phyloP scores from a whole-genome alignment of 1,140 invertebrate species.

The Pseudomyrmex sp. region DNA sequence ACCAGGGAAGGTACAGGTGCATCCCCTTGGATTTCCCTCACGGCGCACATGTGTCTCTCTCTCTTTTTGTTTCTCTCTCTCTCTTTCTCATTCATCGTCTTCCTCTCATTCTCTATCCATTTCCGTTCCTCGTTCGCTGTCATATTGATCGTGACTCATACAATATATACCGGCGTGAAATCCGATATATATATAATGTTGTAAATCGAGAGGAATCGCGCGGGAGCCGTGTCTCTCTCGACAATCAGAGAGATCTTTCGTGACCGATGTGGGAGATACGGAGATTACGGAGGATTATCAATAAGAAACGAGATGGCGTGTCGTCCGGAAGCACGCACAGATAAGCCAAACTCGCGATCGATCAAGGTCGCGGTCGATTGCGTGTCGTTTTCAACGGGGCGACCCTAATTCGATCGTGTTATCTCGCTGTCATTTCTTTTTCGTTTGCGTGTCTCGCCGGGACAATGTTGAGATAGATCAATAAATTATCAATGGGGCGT shows the following conservation, averaged over 20 bases:
- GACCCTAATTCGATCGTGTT: not conserved
- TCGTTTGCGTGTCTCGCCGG: too few relatives aligned
- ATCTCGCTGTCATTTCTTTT: too few relatives aligned
- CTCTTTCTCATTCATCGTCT: not conserved
- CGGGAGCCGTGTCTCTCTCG: not conserved
- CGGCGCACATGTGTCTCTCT: conserved; percentile 23
- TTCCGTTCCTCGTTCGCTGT: conserved; percentile 6
- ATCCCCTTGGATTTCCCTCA: conserved; percentile 19
- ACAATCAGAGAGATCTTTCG: conserved; percentile 19
- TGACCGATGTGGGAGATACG: conserved; percentile 20
- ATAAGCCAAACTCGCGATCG: conserved; percentile 31
- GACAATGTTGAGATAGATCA: too few relatives aligned
- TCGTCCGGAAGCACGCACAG: conserved; percentile 4
- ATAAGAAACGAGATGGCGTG: conserved; percentile 32
- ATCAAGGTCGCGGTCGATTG: conserved; percentile 51
- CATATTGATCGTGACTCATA: conserved; percentile 53
- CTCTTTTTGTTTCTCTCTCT: not conserved
- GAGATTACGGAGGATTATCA: conserved; percentile 47
- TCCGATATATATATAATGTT: conserved; percentile 20
- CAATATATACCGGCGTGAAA: conserved; percentile 23
- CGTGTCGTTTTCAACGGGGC: not conserved
- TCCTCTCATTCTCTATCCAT: conserved; percentile 13
- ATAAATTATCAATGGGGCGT: too few relatives aligned
- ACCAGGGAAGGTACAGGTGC: not conserved
- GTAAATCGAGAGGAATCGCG: conserved; percentile 24